These are phyloP conservation scores for Nephrotoma guestfalica DNA, from an alignment of 2,888 invertebrate species.

Conservation along the genomic window DNA sequence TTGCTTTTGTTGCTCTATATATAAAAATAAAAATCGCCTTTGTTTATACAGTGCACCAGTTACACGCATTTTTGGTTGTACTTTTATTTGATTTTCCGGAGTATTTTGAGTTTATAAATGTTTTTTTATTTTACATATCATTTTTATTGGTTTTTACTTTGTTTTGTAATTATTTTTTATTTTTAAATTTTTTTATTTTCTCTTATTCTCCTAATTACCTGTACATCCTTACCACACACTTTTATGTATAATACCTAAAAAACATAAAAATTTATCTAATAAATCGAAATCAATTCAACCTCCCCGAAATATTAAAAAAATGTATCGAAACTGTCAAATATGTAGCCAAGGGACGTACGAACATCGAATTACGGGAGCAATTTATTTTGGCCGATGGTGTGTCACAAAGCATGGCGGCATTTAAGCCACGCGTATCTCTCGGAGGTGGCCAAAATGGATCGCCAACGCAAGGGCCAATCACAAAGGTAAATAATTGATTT, in stretches of 20 bases:
- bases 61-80: background rate
- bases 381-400: constrained; percentile 98
- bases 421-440: constrained; percentile 84
- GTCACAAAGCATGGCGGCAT: constrained; percentile 97
- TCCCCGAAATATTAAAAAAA: constrained; percentile 27
- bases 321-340: constrained; percentile 15
- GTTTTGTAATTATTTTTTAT: background rate
- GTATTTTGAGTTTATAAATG: background rate
- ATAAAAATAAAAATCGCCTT: background rate
- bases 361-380: constrained; percentile 98
- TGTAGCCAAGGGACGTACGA: constrained; percentile 97
- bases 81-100: background rate
- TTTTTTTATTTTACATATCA: background rate
- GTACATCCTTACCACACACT: background rate
- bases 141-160: background rate
- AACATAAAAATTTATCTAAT: background rate
- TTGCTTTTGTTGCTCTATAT: background rate
- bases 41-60: background rate
- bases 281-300: background rate
- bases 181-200: background rate
- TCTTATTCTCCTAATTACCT: background rate
- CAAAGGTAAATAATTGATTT: constrained; percentile 56
- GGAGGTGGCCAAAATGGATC: constrained; percentile 31
- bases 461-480: constrained; percentile 75
- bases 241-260: background rate